Conservation (phyloP, 1,140 invertebrate genomes). For the Aphidius ervi region DNA sequence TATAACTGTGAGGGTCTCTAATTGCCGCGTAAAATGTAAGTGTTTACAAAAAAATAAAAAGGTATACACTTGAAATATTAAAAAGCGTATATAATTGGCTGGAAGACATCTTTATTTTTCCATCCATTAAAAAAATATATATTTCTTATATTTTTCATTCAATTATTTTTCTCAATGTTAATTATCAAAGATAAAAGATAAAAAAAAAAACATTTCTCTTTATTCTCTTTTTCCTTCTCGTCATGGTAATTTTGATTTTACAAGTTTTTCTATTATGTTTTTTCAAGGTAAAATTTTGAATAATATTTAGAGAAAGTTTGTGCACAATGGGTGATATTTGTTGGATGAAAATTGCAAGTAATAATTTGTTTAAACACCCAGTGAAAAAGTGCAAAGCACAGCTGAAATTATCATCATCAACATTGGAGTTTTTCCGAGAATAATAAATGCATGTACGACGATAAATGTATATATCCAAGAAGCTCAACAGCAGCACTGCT, state of each 20-base stretch:
- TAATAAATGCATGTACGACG: slow-evolving; percentile 12
- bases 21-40: slow-evolving; percentile 14
- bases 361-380: not conserved
- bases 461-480: slow-evolving; percentile 25
- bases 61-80: slow-evolving; percentile 19
- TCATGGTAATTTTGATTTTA: no score
- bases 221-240: no score
- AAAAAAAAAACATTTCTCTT: not conserved
- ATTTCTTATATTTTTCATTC: not conserved
- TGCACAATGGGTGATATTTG: not conserved
- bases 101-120: slow-evolving; percentile 11
- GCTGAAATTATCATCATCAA: slow-evolving; percentile 15
- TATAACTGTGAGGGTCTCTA: slow-evolving; percentile 2
- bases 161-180: no score
- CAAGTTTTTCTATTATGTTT: no score
- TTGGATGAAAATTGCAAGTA: not conserved
- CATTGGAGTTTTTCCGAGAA: slow-evolving; percentile 19
- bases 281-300: no score
- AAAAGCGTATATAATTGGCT: slow-evolving; percentile 23
- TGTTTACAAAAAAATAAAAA: slow-evolving; percentile 12
- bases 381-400: slow-evolving; percentile 12
- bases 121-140: not conserved
- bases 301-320: not conserved
- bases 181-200: no score
- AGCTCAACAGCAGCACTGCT: slow-evolving; percentile 16